A percentile compares a stretch with the other conserved stretches of the same genome.
phyloP scores from a whole-genome alignment of 1,140 invertebrate genomes.

The Mizuhopecten yessoensis region DNA sequence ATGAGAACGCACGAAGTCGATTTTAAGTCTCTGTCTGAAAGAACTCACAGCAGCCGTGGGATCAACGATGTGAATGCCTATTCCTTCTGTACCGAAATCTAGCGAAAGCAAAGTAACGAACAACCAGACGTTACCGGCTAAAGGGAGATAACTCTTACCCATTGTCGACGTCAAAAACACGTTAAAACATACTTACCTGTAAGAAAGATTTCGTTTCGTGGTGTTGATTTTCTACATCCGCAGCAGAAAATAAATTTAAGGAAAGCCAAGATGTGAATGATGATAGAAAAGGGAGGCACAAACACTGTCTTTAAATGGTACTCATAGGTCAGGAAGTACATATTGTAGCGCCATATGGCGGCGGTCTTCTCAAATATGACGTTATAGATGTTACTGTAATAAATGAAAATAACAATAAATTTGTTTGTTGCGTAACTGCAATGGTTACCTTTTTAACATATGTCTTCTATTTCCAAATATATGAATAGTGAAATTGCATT shows the following conservation, averaged over 20 bases:
- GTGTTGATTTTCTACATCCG: background rate
- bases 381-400: slow-evolving; percentile 23
- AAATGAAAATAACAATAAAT: background rate
- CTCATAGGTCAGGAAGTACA: background rate
- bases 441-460: too few relatives aligned
- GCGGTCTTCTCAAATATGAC: background rate
- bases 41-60: too few relatives aligned
- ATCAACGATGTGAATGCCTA: too few relatives aligned
- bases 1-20: too few relatives aligned
- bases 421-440: too few relatives aligned
- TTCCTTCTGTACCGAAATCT: too few relatives aligned
- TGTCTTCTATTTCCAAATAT: too few relatives aligned
- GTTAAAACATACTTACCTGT: background rate
- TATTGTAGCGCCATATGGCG: background rate
- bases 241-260: background rate
- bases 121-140: background rate
- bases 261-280: background rate
- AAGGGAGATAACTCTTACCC: background rate
- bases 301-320: background rate
- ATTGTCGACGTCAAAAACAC: background rate
- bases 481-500: too few relatives aligned
- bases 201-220: background rate
- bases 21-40: too few relatives aligned
- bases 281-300: background rate
- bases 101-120: too few relatives aligned